phyloP scores from a whole-genome alignment of 2,888 invertebrate species.

The Drosophila cognata region DNA sequence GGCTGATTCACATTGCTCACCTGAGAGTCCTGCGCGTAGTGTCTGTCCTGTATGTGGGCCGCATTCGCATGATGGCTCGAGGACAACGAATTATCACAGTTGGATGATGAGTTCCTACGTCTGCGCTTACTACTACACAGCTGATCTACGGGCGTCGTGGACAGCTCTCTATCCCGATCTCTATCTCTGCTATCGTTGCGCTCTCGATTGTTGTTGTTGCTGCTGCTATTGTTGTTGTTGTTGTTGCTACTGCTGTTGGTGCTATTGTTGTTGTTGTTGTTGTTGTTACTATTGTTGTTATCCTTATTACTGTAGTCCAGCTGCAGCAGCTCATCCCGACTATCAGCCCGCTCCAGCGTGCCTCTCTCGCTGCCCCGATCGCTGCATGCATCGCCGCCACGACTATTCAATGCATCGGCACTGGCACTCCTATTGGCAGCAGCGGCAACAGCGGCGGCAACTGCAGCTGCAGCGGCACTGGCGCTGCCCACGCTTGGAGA shows the following conservation, averaged over 20 bases:
- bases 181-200: slow-evolving; percentile 82
- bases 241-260: slow-evolving; percentile 51
- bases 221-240: slow-evolving; percentile 50
- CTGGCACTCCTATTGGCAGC: slow-evolving; percentile 80
- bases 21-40: slow-evolving; percentile 89
- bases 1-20: slow-evolving; percentile 82
- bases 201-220: slow-evolving; percentile 58
- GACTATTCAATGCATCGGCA: slow-evolving; percentile 74
- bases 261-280: slow-evolving; percentile 55
- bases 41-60: slow-evolving; percentile 87
- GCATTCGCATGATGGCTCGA: slow-evolving; percentile 86
- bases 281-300: slow-evolving; percentile 74
- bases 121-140: slow-evolving; percentile 86
- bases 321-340: slow-evolving; percentile 85
- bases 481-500: slow-evolving; percentile 84
- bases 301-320: slow-evolving; percentile 84
- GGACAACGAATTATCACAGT: slow-evolving; percentile 88
- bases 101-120: slow-evolving; percentile 87
- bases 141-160: slow-evolving; percentile 85
- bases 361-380: slow-evolving; percentile 77
- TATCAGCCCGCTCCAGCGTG: slow-evolving; percentile 83
- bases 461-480: slow-evolving; percentile 80
- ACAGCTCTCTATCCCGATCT: slow-evolving; percentile 88
- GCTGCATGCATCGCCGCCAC: slow-evolving; percentile 70
- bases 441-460: slow-evolving; percentile 79